Evolutionary conservation across 1,140 invertebrate genomes (phyloP).

Genomic region (Nilaparvata lugens): DNA sequence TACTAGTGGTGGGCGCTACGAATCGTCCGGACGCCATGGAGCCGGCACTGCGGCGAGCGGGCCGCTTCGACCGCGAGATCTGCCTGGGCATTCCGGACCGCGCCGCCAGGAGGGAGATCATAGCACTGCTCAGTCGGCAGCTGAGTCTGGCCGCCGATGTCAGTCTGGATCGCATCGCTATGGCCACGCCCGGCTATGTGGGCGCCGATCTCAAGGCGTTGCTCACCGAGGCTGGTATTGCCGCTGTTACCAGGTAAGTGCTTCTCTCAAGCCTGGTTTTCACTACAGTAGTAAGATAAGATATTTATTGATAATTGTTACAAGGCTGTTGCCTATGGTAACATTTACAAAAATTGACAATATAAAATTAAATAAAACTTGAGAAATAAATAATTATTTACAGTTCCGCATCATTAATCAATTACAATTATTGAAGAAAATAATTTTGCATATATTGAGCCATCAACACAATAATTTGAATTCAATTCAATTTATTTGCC

Average conservation of each 20-base stretch:
- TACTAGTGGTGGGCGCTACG: conserved; percentile 90
- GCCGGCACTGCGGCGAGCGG: conserved; percentile 81
- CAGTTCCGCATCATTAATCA: too few relatives aligned
- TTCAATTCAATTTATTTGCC: too few relatives aligned
- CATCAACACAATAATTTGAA: too few relatives aligned
- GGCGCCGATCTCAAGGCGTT: conserved; percentile 88
- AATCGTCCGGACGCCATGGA: conserved; percentile 90
- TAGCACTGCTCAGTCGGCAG: conserved; percentile 57
- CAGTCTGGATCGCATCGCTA: conserved; percentile 61
- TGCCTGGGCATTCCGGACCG: conserved; percentile 87
- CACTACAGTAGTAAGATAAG: too few relatives aligned
- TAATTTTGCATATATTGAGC: too few relatives aligned
- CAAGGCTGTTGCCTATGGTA: too few relatives aligned
- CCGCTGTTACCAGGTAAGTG: conserved; percentile 62
- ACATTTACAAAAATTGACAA: too few relatives aligned
- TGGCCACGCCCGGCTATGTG: conserved; percentile 90
- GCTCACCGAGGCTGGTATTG: conserved; percentile 75
- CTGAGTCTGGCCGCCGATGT: conserved; percentile 59
- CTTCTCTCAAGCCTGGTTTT: too few relatives aligned
- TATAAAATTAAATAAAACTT: too few relatives aligned
- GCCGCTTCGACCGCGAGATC: conserved; percentile 89
- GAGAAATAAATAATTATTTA: too few relatives aligned
- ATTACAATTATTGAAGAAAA: too few relatives aligned
- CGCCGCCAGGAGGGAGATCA: conserved; percentile 62
- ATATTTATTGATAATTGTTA: too few relatives aligned